phyloP scores from a whole-genome alignment of 1,140 invertebrate species.

The Anastrepha ludens region DNA sequence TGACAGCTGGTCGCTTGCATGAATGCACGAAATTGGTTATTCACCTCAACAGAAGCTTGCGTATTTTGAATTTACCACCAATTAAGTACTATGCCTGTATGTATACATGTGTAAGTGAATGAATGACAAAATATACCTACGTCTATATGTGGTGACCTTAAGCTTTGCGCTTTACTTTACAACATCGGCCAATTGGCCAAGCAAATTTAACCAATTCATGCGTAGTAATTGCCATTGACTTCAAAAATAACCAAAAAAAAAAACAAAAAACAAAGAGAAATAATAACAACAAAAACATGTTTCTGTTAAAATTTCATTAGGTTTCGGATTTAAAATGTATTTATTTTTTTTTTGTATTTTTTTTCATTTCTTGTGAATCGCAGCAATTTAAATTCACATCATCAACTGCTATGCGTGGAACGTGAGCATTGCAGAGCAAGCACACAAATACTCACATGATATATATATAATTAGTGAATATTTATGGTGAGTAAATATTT shows the following conservation, averaged over 20 bases:
- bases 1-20: not conserved
- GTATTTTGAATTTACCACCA: slow-evolving; percentile 1
- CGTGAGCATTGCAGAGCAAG: not conserved
- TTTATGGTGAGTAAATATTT: not conserved
- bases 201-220: slow-evolving; percentile 49
- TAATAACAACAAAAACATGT: not conserved
- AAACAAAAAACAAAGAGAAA: not conserved
- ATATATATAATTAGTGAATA: not conserved
- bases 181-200: slow-evolving; percentile 23
- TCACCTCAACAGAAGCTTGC: slow-evolving; percentile 30
- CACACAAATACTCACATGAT: not conserved
- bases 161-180: slow-evolving; percentile 32
- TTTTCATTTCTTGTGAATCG: not conserved
- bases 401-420: not conserved
- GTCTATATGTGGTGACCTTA: slow-evolving; percentile 24
- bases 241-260: not conserved
- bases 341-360: not conserved
- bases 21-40: slow-evolving; percentile 47
- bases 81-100: not conserved
- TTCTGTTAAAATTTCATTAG: not conserved
- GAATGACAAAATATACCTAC: not conserved
- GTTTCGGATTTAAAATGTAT: not conserved
- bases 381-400: slow-evolving; percentile 30
- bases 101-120: not conserved
- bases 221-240: slow-evolving; percentile 48